Evolutionary conservation across 1,140 invertebrate genomes (phyloP), one percentile per base, ranked within the genome.

Genomic region (Bradynema listronoti): DNA sequence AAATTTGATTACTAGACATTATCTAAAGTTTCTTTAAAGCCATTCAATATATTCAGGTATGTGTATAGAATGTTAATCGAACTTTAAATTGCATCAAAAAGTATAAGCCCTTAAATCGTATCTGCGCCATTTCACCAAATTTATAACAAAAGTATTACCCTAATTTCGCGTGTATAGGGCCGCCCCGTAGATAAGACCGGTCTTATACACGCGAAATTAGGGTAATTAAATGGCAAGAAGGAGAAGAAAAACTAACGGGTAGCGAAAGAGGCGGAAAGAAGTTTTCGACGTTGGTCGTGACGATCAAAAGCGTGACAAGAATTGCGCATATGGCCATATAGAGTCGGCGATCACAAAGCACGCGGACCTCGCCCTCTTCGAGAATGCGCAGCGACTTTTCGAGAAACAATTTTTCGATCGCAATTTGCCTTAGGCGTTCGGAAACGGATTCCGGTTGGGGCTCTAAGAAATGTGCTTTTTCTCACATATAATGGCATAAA

Each of bases 281-380:
- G 63, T 16, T 61, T 49, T 64, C 62, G 30, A 64, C 22, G 36
- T 64, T 64, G 34, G 66, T 4, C 7, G 62, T 64, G 11, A 57
- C n/a, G 24, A 64, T 58, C 16, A 64, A 25, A 1, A 58, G 16
- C 6, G 61, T 14, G 9, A 56, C 19, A 46, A 46, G 36, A 14
- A 70, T 50, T 32, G 42, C 49, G 16, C 32, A 46, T 22, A 57
- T 56, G 14, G 66, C 59, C 3, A 50, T 25, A 29, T 30, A 50
- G 29, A 30, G 33, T 14, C 25, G 25, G 4, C 42, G 32, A 52
- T 47, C 36, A n/a, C 30, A 53, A 7, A 29, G 22, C n/a, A 53
- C 22, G 24, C 70, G 39, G 11, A 66, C 34, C 69, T 72, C 72
- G 22, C 72, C 70, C 47, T 75, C 69, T 30, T 65, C 68, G 11